Evolutionary conservation across 2,888 invertebrate genomes (phyloP).

Genomic region (Smittia sp.): DNA sequence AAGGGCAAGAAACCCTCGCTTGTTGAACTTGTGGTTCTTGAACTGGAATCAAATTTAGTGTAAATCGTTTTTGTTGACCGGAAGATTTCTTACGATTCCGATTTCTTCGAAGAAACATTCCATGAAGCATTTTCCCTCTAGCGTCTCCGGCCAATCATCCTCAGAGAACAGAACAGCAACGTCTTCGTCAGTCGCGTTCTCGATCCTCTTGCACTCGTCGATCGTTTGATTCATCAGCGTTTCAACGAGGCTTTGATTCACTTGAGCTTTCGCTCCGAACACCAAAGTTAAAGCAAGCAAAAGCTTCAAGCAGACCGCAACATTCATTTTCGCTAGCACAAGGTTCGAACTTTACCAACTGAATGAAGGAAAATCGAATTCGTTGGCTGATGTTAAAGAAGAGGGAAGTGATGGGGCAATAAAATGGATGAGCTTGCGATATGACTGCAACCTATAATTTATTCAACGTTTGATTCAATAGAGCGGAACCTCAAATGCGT

Average conservation of each 20-base stretch:
- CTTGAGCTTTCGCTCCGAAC: background rate
- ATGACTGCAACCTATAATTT: background rate
- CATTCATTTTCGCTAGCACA: background rate
- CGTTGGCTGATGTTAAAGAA: background rate
- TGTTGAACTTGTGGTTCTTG: background rate
- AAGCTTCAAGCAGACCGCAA: too few species aligned
- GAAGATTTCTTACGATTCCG: background rate
- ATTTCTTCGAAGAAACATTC: background rate
- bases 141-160: background rate
- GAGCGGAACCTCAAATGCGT: background rate
- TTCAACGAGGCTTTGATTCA: background rate
- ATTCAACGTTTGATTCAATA: background rate
- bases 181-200: background rate
- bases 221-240: background rate
- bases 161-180: background rate
- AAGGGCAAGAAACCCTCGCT: background rate
- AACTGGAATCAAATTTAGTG: background rate
- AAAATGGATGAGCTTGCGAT: background rate
- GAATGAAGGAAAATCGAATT: too few species aligned
- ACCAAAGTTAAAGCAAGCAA: too few species aligned
- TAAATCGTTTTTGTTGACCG: background rate
- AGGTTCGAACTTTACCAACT: background rate
- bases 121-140: background rate
- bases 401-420: background rate
- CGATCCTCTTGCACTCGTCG: background rate